Evolutionary conservation across 2,888 invertebrate species (phyloP).

Genomic region (Lasioglossum oenotherae): DNA sequence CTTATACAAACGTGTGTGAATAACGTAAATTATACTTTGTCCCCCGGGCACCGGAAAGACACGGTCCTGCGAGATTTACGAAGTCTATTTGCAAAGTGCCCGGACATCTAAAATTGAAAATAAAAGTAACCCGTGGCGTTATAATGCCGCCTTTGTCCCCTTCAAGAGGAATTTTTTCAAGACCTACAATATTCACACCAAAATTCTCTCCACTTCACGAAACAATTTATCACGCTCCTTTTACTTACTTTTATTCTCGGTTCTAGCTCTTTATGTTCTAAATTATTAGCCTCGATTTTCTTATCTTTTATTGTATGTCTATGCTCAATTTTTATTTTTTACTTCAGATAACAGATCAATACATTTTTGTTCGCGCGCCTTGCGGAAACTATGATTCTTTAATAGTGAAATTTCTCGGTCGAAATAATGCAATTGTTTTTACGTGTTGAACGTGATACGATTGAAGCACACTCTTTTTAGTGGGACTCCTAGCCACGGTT

Average conservation of each 20-base stretch:
- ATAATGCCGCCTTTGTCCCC: background rate
- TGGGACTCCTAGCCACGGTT: background rate
- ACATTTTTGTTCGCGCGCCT: background rate
- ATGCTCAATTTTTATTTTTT: background rate
- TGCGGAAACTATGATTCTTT: background rate
- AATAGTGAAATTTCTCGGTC: background rate
- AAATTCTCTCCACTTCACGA: background rate
- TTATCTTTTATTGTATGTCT: no score
- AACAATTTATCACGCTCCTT: background rate
- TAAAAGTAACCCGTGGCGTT: background rate
- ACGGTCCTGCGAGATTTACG: background rate
- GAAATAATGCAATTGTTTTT: background rate
- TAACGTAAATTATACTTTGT: slow-evolving; percentile 35
- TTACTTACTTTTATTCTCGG: background rate
- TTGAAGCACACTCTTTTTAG: background rate
- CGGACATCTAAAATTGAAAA: background rate
- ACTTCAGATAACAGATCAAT: background rate
- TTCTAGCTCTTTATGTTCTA: background rate
- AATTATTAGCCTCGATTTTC: no score
- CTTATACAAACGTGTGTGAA: slow-evolving; percentile 15
- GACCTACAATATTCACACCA: background rate
- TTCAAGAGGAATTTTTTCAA: background rate
- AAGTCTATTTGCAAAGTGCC: background rate
- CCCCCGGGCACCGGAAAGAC: background rate
- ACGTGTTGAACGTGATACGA: background rate